These are phyloP conservation scores for Ectobius pallidus DNA, from an alignment of 2,888 invertebrate genomes.

Conservation along the genomic window DNA sequence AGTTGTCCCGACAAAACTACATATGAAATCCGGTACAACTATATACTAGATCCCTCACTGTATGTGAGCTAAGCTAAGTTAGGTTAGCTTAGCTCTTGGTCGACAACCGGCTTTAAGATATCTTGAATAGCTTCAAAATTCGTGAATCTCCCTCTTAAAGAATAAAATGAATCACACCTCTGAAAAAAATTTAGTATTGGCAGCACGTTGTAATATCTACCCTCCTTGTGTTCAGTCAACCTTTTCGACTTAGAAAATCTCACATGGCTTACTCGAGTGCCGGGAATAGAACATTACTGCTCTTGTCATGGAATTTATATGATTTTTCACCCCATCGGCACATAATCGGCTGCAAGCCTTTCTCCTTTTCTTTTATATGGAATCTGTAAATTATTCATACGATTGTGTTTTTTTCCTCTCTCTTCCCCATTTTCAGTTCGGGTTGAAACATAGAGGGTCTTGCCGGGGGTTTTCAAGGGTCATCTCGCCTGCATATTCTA, in stretches of 20 bases:
- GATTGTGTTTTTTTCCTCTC: neutral
- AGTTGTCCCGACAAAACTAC: too few relatives aligned
- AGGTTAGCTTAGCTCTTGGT: too few relatives aligned
- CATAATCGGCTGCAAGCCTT: neutral
- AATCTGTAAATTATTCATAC: conserved; percentile 12
- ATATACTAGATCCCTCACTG: too few relatives aligned
- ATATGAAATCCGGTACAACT: too few relatives aligned
- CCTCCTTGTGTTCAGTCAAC: neutral
- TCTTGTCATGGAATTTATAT: conserved; percentile 7
- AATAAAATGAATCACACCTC: too few relatives aligned
- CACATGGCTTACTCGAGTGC: too few relatives aligned
- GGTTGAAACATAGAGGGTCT: neutral
- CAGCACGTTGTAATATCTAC: neutral
- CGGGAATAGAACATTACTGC: neutral
- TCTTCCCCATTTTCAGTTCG: neutral
- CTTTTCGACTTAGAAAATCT: too few relatives aligned
- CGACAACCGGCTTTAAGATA: too few relatives aligned
- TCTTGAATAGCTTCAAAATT: too few relatives aligned
- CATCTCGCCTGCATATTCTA: neutral
- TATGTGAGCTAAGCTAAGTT: too few relatives aligned
- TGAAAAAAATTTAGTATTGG: too few relatives aligned
- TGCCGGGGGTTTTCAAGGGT: neutral
- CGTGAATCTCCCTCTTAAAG: too few relatives aligned
- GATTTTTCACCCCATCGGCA: conserved; percentile 17
- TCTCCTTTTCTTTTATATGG: neutral